phyloP scores from a whole-genome alignment of 2,113 vertebrate genomes.

The Macrotus californicus region DNA sequence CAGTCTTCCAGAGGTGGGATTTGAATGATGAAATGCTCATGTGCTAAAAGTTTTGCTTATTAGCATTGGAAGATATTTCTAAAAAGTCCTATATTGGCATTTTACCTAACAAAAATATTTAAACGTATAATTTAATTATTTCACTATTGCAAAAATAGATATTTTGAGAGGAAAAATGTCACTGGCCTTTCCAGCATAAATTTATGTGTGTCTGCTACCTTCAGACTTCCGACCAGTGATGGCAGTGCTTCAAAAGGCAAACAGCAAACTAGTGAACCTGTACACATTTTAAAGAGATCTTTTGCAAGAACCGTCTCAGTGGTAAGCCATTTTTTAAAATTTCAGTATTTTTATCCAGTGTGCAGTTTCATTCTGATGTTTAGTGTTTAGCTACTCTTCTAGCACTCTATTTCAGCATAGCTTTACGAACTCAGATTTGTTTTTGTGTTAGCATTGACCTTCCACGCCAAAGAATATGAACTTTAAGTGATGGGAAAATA shows the following conservation, averaged over 20 bases:
- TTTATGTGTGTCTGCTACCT: conserved; percentile 43
- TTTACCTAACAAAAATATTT: background rate
- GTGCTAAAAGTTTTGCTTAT: background rate
- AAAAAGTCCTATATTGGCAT: background rate
- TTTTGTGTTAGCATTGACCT: conserved; percentile 6
- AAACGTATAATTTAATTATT: background rate
- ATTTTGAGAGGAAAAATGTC: conserved; percentile 5
- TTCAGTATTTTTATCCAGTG: background rate
- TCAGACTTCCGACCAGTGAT: conserved; percentile 95
- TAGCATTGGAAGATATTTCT: conserved; percentile 9
- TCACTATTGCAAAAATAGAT: background rate
- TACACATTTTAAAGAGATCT: conserved; percentile 96
- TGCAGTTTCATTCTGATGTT: background rate
- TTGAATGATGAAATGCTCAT: background rate
- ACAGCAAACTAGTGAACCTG: conserved; percentile 96
- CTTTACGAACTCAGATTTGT: conserved; percentile 18
- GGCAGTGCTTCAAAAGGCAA: conserved; percentile 96
- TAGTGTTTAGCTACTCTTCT: background rate
- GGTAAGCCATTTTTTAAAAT: conserved; percentile 78
- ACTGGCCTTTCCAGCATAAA: background rate
- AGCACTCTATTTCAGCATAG: background rate
- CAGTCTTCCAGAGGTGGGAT: background rate
- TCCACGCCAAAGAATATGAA: background rate
- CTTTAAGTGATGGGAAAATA: conserved; percentile 15
- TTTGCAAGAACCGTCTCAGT: conserved; percentile 97